phyloP scores from a whole-genome alignment of 2,888 invertebrate genomes.

The Papilio elwesi region DNA sequence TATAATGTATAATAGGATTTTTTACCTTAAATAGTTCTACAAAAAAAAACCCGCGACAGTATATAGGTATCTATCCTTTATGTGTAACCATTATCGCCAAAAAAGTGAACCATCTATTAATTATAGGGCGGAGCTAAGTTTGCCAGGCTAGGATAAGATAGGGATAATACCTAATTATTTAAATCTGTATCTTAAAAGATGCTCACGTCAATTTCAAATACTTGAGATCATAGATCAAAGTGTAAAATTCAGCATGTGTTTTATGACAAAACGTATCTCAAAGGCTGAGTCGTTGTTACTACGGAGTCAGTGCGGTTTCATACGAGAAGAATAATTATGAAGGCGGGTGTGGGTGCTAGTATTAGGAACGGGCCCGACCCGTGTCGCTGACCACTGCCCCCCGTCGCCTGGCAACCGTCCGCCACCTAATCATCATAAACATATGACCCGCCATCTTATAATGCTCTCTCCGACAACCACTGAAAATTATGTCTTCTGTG shows the following conservation, averaged over 20 bases:
- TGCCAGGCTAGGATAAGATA: no score
- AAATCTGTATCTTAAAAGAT: no score
- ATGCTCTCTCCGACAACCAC: constrained; percentile 25
- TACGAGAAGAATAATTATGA: constrained; percentile 78
- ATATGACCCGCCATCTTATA: constrained; percentile 60
- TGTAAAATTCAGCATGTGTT: background rate
- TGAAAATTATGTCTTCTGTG: background rate
- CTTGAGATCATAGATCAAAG: background rate
- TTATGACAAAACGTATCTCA: constrained; percentile 2
- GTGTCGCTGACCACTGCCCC: constrained; percentile 70
- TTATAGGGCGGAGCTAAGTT: no score
- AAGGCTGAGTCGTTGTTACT: constrained; percentile 62
- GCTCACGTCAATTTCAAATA: no score
- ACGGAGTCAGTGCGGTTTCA: constrained; percentile 73
- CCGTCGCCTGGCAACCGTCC: constrained; percentile 78
- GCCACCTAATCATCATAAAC: constrained; percentile 82
- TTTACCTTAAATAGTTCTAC: no score
- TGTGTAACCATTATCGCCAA: no score
- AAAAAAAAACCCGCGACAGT: no score
- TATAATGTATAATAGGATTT: no score
- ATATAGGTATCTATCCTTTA: no score
- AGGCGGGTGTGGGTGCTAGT: constrained; percentile 69
- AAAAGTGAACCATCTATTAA: no score
- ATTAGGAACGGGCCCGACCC: constrained; percentile 70
- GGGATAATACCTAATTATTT: no score